Conservation (phyloP, 2,888 invertebrate species). For the Rhodophaea formosa region DNA sequence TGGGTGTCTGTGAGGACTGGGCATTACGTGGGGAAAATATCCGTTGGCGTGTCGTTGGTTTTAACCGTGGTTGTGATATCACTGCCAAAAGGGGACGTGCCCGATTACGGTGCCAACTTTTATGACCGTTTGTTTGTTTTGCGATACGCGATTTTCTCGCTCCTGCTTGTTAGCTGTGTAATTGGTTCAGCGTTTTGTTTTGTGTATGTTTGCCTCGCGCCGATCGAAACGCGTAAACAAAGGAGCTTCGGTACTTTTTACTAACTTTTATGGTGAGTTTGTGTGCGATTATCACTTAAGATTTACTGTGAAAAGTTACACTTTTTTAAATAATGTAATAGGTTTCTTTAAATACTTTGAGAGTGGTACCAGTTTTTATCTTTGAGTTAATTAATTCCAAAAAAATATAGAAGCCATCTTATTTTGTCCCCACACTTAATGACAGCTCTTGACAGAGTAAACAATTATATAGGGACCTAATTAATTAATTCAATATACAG, state of each 20-base stretch:
- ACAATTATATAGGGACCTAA: too few relatives aligned
- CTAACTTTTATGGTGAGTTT: conserved; percentile 28
- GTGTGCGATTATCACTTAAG: neutral
- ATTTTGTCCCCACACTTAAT: too few relatives aligned
- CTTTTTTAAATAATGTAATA: too few relatives aligned
- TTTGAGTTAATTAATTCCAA: too few relatives aligned
- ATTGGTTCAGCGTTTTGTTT: conserved; percentile 53
- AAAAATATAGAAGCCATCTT: too few relatives aligned
- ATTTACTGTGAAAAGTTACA: too few relatives aligned
- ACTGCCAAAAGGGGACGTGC: conserved; percentile 79
- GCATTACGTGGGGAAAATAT: conserved; percentile 83
- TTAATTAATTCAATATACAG: too few relatives aligned
- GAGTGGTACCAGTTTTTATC: too few relatives aligned
- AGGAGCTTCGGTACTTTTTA: conserved; percentile 51
- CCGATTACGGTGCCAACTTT: conserved; percentile 69
- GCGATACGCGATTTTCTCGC: conserved; percentile 50
- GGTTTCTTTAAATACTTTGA: too few relatives aligned
- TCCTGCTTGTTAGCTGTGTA: conserved; percentile 50
- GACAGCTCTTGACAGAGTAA: too few relatives aligned
- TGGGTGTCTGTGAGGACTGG: conserved; percentile 84
- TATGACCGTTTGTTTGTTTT: conserved; percentile 60
- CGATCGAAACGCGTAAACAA: conserved; percentile 59
- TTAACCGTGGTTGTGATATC: conserved; percentile 81
- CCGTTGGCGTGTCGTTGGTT: conserved; percentile 75
- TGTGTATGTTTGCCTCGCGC: conserved; percentile 54